Evolutionary conservation across 2,888 invertebrate species (phyloP).

Genomic region (Ectobius pallidus): DNA sequence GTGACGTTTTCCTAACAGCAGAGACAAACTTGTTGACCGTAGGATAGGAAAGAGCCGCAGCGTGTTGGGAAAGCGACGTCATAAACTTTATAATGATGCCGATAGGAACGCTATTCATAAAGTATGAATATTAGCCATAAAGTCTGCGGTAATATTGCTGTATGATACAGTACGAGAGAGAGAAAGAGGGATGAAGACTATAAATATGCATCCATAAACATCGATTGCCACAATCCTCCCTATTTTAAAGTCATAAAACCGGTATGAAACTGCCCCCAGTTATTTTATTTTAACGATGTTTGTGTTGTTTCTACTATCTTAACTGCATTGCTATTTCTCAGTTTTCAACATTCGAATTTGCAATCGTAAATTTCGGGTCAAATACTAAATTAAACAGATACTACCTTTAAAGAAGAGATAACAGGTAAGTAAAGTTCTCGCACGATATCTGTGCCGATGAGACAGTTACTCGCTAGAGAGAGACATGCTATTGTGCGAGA

Average conservation of each 20-base stretch:
- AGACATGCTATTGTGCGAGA: no score
- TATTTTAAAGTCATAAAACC: slow-evolving; percentile 9
- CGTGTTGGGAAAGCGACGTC: not conserved
- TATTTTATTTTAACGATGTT: not conserved
- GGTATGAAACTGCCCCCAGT: not conserved
- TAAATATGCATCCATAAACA: slow-evolving; percentile 25
- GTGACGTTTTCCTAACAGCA: no score
- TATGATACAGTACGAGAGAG: not conserved
- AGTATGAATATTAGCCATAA: slow-evolving; percentile 28
- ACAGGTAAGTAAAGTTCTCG: no score
- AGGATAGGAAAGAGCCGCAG: no score
- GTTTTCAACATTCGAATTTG: no score
- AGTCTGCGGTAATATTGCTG: not conserved
- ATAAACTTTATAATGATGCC: slow-evolving; percentile 23
- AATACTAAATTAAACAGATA: no score
- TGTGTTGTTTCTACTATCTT: not conserved
- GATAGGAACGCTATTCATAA: slow-evolving; percentile 17
- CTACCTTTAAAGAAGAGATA: no score
- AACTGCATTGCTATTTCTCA: not conserved
- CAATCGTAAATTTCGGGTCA: no score
- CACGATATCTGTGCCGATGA: no score
- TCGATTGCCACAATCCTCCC: slow-evolving; percentile 20
- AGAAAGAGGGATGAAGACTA: no score
- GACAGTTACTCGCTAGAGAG: no score
- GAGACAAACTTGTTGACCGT: no score